Percentiles rank a stretch among this genome's conserved stretches.
Evolutionary conservation across 1,140 invertebrate species (phyloP).

Genomic region (Pseudomyrmex concolor): DNA sequence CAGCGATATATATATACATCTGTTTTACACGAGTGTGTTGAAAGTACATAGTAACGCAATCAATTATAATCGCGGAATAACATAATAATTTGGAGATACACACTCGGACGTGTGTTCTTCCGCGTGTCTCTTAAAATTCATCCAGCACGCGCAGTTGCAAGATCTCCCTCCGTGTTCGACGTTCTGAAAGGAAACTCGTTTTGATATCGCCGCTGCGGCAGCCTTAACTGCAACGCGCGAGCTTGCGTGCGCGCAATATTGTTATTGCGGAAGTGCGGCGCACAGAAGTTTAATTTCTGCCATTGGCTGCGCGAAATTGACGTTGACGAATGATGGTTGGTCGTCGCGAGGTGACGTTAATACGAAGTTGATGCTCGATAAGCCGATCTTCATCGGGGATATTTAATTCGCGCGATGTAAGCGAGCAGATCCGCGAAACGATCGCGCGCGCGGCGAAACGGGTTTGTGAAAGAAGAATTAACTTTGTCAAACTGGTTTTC

Average conservation of each 20-base stretch:
- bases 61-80: no score
- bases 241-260: conserved; percentile 6
- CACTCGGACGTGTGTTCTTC: no score
- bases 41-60: no score
- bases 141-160: background rate
- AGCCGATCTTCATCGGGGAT: conserved; percentile 33
- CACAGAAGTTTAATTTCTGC: conserved; percentile 47
- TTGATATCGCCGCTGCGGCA: background rate
- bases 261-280: conserved; percentile 49
- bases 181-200: conserved; percentile 14
- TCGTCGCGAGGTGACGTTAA: conserved; percentile 45
- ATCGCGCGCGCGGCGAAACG: background rate
- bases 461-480: background rate
- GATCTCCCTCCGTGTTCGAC: background rate
- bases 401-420: conserved; percentile 46
- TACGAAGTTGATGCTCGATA: conserved; percentile 56
- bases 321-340: conserved; percentile 53
- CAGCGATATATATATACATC: background rate
- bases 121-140: no score
- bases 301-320: conserved; percentile 44
- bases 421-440: conserved; percentile 8
- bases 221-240: conserved; percentile 33
- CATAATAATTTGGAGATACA: no score
- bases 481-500: conserved; percentile 16
- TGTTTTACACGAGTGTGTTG: no score